Percentiles rank a stretch among this genome's conserved stretches.
These are phyloP conservation scores for Pantelozetes paolii DNA, from an alignment of 2,888 invertebrate species.

Conservation along the genomic window DNA sequence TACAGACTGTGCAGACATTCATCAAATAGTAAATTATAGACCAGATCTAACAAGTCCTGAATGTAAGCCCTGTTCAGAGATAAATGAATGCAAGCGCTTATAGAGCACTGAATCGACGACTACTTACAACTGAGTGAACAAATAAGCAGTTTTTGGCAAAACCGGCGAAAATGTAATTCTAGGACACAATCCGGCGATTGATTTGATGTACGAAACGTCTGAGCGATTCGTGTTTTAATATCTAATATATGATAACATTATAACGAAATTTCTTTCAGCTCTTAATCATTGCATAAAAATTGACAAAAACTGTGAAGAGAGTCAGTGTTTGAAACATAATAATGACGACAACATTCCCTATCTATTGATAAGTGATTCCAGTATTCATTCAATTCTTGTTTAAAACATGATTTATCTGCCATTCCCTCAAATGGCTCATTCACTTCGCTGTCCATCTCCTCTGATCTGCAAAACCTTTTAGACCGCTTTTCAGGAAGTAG, in stretches of 20 bases:
- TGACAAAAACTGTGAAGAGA: neutral
- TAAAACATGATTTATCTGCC: constrained; percentile 33
- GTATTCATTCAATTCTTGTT: constrained; percentile 4
- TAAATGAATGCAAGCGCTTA: neutral
- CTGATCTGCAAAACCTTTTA: constrained; percentile 31
- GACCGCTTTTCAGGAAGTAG: constrained; percentile 22
- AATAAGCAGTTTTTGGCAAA: constrained; percentile 20
- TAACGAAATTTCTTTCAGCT: neutral
- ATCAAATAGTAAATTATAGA: constrained; percentile 32
- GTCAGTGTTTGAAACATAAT: neutral
- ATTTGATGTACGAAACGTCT: neutral
- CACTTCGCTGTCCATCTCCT: constrained; percentile 16
- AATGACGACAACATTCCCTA: neutral
- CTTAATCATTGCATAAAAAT: constrained; percentile 5
- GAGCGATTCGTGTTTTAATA: constrained; percentile 10
- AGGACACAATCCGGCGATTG: constrained; percentile 14
- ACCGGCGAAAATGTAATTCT: constrained; percentile 16
- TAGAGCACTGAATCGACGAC: constrained; percentile 20
- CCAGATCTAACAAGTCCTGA: constrained; percentile 17
- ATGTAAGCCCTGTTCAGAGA: constrained; percentile 12
- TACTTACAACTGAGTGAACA: constrained; percentile 23
- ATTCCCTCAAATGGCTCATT: neutral
- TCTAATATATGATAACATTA: neutral
- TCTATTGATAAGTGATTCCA: neutral
- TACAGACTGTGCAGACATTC: neutral